These are phyloP conservation scores for Phocides pigmalion DNA, from an alignment of 1,140 invertebrate species.

Conservation along the genomic window DNA sequence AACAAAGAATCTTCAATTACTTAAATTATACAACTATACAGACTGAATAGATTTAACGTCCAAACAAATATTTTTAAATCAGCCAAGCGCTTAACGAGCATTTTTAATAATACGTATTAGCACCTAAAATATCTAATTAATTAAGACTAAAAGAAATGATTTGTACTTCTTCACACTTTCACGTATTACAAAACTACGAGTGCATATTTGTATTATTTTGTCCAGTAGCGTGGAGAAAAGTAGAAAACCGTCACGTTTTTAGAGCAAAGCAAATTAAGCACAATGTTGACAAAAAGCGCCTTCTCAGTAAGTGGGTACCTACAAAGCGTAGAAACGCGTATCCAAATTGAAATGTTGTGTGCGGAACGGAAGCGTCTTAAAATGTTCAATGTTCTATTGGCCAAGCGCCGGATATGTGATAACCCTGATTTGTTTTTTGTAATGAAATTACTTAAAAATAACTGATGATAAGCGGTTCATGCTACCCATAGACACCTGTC, in stretches of 20 bases:
- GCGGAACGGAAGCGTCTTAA: conserved; percentile 72
- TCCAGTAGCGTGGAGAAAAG: conserved; percentile 23
- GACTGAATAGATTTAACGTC: no score
- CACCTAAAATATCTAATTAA: no score
- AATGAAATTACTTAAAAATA: neutral
- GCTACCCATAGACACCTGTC: no score
- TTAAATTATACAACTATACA: no score
- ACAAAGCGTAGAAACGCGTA: conserved; percentile 41
- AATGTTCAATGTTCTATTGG: conserved; percentile 53
- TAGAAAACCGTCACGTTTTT: conserved; percentile 40
- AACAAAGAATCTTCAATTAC: no score
- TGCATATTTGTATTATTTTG: conserved; percentile 22
- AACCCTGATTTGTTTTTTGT: conserved; percentile 32
- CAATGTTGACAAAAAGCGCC: conserved; percentile 69
- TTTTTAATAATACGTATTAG: no score
- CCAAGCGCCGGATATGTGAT: conserved; percentile 67
- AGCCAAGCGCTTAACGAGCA: no score
- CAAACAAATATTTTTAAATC: no score
- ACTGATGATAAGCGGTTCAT: neutral
- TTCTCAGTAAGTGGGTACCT: conserved; percentile 18
- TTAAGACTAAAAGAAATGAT: neutral
- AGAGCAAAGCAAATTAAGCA: conserved; percentile 65
- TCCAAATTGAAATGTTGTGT: conserved; percentile 71
- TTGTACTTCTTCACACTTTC: conserved; percentile 9
- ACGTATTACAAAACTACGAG: conserved; percentile 2